Conservation (phyloP, 2,888 invertebrate genomes). For the Acronicta psi region DNA sequence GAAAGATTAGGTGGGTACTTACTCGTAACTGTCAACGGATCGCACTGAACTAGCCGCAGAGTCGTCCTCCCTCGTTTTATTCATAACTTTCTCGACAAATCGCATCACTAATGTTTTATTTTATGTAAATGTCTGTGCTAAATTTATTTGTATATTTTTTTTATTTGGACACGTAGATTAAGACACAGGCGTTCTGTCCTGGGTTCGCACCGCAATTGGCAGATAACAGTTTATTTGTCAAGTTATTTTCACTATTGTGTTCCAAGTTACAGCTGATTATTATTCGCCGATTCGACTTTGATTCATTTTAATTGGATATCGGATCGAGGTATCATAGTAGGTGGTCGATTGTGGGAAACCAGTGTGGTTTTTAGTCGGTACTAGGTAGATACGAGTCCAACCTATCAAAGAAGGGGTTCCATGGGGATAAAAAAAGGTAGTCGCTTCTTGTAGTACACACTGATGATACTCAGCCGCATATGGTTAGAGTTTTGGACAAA, state of each 20-base stretch:
- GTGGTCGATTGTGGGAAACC: too few relatives aligned
- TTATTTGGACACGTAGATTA: conserved; percentile 8
- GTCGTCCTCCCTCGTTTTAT: conserved; percentile 61
- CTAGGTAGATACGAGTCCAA: too few relatives aligned
- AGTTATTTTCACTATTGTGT: conserved; percentile 35
- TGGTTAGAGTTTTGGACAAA: too few relatives aligned
- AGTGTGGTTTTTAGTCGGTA: too few relatives aligned
- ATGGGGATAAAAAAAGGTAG: too few relatives aligned
- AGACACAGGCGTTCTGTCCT: conserved; percentile 35
- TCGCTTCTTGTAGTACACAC: too few relatives aligned
- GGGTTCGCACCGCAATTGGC: conserved; percentile 39
- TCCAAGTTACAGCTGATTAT: conserved; percentile 10
- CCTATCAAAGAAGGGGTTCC: too few relatives aligned
- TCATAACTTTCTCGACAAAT: conserved; percentile 38
- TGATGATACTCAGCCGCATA: too few relatives aligned
- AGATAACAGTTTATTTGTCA: conserved; percentile 49
- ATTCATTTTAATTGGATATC: background rate
- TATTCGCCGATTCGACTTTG: conserved; percentile 6
- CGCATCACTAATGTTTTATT: conserved; percentile 36
- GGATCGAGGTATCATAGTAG: background rate
- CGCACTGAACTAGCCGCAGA: conserved; percentile 73
- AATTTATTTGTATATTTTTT: conserved; percentile 19
- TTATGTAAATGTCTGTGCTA: conserved; percentile 3
- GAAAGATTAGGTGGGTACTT: conserved; percentile 50
- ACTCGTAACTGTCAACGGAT: conserved; percentile 77